Percentiles rank a stretch among this genome's conserved stretches.
phyloP scores from a whole-genome alignment of 1,140 invertebrate genomes.

The Aphaenogaster floridana region DNA sequence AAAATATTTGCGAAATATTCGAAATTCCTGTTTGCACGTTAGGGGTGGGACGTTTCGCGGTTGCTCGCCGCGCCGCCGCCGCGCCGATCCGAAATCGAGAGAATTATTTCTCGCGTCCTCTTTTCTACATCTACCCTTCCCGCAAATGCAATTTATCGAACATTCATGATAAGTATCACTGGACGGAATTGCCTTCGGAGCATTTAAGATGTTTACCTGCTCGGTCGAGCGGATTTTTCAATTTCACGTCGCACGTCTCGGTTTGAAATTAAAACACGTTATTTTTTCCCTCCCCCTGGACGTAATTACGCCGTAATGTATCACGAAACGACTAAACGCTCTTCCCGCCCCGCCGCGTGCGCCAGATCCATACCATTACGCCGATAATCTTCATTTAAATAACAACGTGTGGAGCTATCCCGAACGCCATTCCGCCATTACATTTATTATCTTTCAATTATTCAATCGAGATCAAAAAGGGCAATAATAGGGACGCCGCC shows the following conservation, averaged over 20 bases:
- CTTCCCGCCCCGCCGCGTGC: slow-evolving; percentile 10
- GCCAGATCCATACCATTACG: slow-evolving; percentile 57
- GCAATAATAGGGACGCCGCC: slow-evolving; percentile 35
- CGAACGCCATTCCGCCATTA: slow-evolving; percentile 30
- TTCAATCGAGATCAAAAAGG: slow-evolving; percentile 46
- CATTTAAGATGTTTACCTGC: slow-evolving; percentile 28
- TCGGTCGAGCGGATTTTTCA: slow-evolving; percentile 31
- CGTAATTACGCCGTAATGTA: slow-evolving; percentile 51
- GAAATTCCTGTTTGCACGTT: slow-evolving; percentile 36
- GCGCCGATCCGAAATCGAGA: neutral
- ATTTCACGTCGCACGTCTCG: slow-evolving; percentile 21
- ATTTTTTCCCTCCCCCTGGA: slow-evolving; percentile 4
- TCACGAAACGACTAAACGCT: slow-evolving; percentile 55
- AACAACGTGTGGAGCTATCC: slow-evolving; percentile 42
- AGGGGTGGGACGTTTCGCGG: neutral
- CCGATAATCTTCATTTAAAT: slow-evolving; percentile 63
- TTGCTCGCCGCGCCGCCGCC: neutral
- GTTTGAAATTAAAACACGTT: slow-evolving; percentile 48
- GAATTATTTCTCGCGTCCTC: neutral
- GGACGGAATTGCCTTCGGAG: neutral
- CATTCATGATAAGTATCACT: neutral
- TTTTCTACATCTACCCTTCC: neutral
- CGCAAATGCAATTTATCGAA: slow-evolving; percentile 21
- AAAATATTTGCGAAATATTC: slow-evolving; percentile 54
- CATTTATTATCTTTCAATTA: slow-evolving; percentile 59